Conservation (phyloP, 2,888 invertebrate species). For the Harpalus rufipes region DNA sequence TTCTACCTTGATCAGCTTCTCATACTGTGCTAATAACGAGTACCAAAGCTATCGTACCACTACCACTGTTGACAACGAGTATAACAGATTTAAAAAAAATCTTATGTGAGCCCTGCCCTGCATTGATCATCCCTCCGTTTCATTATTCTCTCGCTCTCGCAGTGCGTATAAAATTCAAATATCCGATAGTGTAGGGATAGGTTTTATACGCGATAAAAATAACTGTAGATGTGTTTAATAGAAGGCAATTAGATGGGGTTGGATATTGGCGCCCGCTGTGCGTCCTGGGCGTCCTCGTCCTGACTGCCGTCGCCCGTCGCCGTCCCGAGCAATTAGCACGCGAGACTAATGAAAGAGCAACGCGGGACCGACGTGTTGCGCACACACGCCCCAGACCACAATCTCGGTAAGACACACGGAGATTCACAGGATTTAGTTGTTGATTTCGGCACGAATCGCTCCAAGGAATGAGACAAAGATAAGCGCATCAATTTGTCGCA, state of each 20-base stretch:
- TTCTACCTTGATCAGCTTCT: no score
- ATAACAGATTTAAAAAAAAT: not conserved
- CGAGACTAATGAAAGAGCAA: conserved; percentile 72
- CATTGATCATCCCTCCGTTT: conserved; percentile 61
- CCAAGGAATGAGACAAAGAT: not conserved
- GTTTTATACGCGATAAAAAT: conserved; percentile 69
- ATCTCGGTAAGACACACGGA: conserved; percentile 29
- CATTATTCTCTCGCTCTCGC: conserved; percentile 66
- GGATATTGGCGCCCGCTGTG: conserved; percentile 33
- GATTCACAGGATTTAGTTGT: conserved; percentile 49
- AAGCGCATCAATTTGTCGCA: no score
- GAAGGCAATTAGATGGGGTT: conserved; percentile 65
- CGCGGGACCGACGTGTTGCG: conserved; percentile 71
- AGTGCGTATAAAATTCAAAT: conserved; percentile 69
- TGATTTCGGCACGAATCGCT: conserved; percentile 9
- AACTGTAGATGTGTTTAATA: conserved; percentile 68
- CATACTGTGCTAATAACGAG: no score
- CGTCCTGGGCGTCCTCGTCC: conserved; percentile 4
- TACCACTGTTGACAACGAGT: not conserved
- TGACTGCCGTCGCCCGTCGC: conserved; percentile 7
- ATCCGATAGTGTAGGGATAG: conserved; percentile 67
- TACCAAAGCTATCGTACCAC: no score
- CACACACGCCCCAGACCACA: conserved; percentile 37
- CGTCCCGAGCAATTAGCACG: conserved; percentile 70
- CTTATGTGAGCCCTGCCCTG: not conserved